These are phyloP conservation scores for Drosophila punjabiensis DNA, from an alignment of 1,140 invertebrate species.

Conservation along the genomic window DNA sequence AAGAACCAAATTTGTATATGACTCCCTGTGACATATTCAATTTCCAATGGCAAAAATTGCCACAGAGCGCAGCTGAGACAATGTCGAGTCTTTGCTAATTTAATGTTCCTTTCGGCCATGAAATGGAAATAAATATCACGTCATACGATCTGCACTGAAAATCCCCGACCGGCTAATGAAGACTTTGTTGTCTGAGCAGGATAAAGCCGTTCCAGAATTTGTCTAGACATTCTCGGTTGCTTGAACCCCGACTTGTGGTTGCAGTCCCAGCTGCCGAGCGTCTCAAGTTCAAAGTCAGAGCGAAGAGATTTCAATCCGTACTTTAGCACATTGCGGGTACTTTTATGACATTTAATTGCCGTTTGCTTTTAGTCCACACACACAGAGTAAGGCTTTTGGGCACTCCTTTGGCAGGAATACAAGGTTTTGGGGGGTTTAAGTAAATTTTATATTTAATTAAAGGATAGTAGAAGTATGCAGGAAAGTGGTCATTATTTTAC, in stretches of 20 bases:
- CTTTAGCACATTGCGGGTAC: conserved; percentile 27
- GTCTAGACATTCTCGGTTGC: conserved; percentile 45
- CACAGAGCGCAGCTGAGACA: conserved; percentile 9
- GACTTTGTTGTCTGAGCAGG: conserved; percentile 51
- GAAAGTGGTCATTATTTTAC: neutral
- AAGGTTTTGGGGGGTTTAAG: neutral
- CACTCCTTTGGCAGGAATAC: too few relatives aligned
- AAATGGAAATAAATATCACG: conserved; percentile 55
- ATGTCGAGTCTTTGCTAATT: conserved; percentile 7
- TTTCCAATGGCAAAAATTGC: neutral
- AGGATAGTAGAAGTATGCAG: too few relatives aligned
- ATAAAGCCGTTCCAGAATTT: conserved; percentile 30
- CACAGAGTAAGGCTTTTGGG: neutral
- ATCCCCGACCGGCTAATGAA: conserved; percentile 33
- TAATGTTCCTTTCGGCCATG: conserved; percentile 40
- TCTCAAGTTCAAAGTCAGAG: conserved; percentile 34
- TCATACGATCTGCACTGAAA: conserved; percentile 41
- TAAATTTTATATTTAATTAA: neutral
- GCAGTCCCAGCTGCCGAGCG: conserved; percentile 28
- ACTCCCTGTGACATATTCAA: neutral
- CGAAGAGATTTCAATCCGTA: conserved; percentile 29
- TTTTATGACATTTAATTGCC: conserved; percentile 45
- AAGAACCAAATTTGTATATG: neutral
- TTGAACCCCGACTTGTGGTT: conserved; percentile 34
- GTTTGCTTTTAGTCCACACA: conserved; percentile 27